Evolutionary conservation across 2,113 vertebrate species (phyloP).

Genomic region (Chrysemys picta): DNA sequence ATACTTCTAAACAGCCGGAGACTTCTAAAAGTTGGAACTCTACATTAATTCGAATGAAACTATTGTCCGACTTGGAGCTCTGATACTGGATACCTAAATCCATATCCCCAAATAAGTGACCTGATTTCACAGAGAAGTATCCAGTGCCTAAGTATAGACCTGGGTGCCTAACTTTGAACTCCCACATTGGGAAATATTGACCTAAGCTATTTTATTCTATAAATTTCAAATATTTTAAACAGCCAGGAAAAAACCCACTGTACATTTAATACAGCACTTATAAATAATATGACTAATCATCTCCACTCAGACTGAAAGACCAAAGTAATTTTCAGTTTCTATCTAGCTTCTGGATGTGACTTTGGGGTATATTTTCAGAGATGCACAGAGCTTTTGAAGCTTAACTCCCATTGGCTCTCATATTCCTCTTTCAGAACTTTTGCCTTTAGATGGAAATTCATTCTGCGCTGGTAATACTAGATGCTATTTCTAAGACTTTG

Average conservation of each 20-base stretch:
- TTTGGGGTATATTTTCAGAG: conserved; percentile 61
- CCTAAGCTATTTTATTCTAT: background rate
- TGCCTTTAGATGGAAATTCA: conserved; percentile 69
- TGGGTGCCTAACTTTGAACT: background rate
- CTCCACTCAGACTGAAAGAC: conserved; percentile 42
- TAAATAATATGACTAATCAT: conserved; percentile 41
- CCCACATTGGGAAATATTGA: background rate
- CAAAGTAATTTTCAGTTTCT: conserved; percentile 69
- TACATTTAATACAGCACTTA: conserved; percentile 42
- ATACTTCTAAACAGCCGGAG: background rate
- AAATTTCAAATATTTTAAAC: conserved; percentile 40
- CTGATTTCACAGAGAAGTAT: background rate
- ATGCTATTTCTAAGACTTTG: conserved; percentile 73
- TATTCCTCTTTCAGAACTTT: conserved; percentile 53
- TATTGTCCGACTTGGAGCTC: background rate
- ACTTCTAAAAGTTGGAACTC: background rate
- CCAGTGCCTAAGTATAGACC: background rate
- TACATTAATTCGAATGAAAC: background rate
- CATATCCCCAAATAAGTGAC: background rate
- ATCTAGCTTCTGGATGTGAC: conserved; percentile 54
- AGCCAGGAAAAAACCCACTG: conserved; percentile 16
- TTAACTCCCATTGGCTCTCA: conserved; percentile 58
- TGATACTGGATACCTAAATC: background rate
- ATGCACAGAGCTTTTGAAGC: conserved; percentile 52
- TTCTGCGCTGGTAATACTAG: conserved; percentile 71